Evolutionary conservation across 2,113 vertebrate species (phyloP).

Genomic region (Lichenostomus cassidix): DNA sequence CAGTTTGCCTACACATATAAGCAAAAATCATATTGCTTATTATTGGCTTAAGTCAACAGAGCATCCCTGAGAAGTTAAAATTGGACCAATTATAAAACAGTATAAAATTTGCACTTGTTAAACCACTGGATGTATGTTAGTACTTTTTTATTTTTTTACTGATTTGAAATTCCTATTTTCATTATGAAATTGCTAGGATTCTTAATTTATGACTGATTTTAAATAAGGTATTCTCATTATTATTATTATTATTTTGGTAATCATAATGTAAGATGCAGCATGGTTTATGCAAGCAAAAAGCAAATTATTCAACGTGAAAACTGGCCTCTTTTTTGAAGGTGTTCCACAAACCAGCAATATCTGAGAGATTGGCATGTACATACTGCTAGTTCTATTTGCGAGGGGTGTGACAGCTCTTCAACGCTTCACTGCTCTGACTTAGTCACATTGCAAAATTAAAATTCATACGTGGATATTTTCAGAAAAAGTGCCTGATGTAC

Average conservation of each 20-base stretch:
- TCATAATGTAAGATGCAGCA: slow-evolving; percentile 76
- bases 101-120: slow-evolving; percentile 85
- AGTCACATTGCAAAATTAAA: slow-evolving; percentile 62
- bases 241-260: slow-evolving; percentile 74
- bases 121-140: slow-evolving; percentile 77
- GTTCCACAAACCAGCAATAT: slow-evolving; percentile 65
- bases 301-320: slow-evolving; percentile 65
- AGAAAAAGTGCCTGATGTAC: slow-evolving; percentile 87
- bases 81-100: slow-evolving; percentile 83
- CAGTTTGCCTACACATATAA: slow-evolving; percentile 81
- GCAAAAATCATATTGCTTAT: slow-evolving; percentile 75
- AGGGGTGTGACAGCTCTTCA: slow-evolving; percentile 54
- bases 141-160: slow-evolving; percentile 63
- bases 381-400: slow-evolving; percentile 55
- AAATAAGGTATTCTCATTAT: slow-evolving; percentile 69
- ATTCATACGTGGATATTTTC: slow-evolving; percentile 70
- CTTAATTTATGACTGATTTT: slow-evolving; percentile 87
- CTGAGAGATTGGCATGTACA: slow-evolving; percentile 58
- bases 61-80: slow-evolving; percentile 72
- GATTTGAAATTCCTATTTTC: slow-evolving; percentile 74
- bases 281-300: slow-evolving; percentile 79
- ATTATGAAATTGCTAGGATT: slow-evolving; percentile 85
- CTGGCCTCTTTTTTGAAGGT: slow-evolving; percentile 61
- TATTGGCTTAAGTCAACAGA: slow-evolving; percentile 73
- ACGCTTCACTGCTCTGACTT: slow-evolving; percentile 48